Conservation (phyloP, 2,113 vertebrate species). For the Prunella fulvescens region DNA sequence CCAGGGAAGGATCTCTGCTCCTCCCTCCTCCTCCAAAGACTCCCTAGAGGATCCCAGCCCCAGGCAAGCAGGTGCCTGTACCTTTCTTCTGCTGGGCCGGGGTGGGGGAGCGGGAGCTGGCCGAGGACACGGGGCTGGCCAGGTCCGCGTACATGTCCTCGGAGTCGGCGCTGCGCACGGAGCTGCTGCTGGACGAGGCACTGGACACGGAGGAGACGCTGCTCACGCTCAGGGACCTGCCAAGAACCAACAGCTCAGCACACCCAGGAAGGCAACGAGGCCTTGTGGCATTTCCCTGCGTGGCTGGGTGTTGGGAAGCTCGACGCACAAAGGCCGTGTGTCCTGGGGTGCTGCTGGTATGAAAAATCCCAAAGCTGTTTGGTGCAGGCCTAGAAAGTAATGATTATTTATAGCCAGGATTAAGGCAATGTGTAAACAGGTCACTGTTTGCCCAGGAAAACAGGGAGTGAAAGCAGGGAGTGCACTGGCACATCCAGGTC, state of each 20-base stretch:
- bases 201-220: conserved; percentile 95
- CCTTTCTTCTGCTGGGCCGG: conserved; percentile 88
- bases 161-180: conserved; percentile 88
- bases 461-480: conserved; percentile 7
- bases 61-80: conserved; percentile 48
- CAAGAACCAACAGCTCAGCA: not conserved
- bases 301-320: not conserved
- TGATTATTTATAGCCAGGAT: not conserved
- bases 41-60: not conserved
- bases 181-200: conserved; percentile 93
- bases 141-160: conserved; percentile 98
- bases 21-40: not conserved
- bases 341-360: accelerated
- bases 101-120: conserved; percentile 89
- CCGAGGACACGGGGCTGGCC: conserved; percentile 93
- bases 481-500: not conserved
- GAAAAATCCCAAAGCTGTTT: not conserved
- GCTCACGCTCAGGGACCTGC: conserved; percentile 95
- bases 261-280: accelerated
- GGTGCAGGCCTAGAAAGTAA: not conserved
- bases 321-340: accelerated
- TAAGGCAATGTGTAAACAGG: not conserved
- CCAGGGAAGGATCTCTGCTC: not conserved
- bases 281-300: accelerated
- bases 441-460: not conserved